Evolutionary conservation across 23 tunicate genomes (phyloP).

Genomic region (Halocynthia roretzi): DNA sequence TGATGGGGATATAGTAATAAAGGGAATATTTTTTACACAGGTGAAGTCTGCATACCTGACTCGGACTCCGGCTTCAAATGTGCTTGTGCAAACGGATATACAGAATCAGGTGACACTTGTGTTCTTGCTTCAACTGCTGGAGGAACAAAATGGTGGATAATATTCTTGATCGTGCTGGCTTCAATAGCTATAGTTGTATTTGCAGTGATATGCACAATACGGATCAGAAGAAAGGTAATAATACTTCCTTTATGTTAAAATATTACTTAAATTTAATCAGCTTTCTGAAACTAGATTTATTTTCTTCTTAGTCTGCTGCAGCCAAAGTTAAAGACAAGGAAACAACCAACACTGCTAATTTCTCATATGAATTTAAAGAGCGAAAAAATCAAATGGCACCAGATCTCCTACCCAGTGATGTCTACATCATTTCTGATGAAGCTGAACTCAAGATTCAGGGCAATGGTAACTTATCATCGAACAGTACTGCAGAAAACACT

Average conservation of each 20-base stretch:
- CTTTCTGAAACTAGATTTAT: background rate
- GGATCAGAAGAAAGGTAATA: conserved; percentile 12
- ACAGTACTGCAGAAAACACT: no score
- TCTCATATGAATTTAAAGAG: background rate
- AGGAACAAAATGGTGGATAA: conserved; percentile 2
- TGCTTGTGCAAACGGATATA: conserved; percentile 17
- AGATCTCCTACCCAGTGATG: conserved; percentile 1
- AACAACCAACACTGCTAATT: background rate
- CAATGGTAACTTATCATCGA: no score
- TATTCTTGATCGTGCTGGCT: background rate
- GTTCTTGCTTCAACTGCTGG: conserved; percentile 12
- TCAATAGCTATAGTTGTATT: background rate
- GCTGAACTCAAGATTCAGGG: background rate
- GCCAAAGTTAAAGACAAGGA: background rate
- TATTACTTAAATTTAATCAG: background rate
- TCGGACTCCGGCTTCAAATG: background rate
- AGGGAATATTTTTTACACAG: background rate
- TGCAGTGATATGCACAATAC: background rate
- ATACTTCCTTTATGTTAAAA: background rate
- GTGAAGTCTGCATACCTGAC: conserved; percentile 6
- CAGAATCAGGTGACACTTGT: background rate
- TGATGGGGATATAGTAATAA: no score
- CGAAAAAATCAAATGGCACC: background rate
- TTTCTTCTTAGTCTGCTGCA: background rate
- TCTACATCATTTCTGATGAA: background rate